These are phyloP conservation scores for Tautogolabrus adspersus DNA, from an alignment of 2,113 vertebrate species.

Conservation along the genomic window DNA sequence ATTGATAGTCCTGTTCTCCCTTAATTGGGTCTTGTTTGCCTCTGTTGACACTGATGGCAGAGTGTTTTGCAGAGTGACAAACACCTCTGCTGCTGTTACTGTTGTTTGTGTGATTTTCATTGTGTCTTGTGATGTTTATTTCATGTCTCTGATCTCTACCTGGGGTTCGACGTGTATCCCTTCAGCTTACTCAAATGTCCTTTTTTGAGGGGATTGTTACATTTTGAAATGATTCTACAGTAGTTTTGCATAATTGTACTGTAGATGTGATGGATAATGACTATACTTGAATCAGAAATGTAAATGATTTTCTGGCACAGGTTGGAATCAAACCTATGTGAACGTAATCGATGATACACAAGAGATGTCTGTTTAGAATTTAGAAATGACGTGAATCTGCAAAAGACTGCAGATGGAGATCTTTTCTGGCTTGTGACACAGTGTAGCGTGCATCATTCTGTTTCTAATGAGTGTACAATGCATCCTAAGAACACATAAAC, in stretches of 20 bases:
- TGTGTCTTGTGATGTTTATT: neutral
- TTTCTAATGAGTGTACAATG: neutral
- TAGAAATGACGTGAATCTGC: neutral
- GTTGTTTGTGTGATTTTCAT: neutral
- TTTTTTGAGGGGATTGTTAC: too few relatives aligned
- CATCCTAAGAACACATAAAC: neutral
- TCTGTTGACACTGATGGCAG: neutral
- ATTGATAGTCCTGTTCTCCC: slow-evolving; percentile 7
- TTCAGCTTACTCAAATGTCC: too few relatives aligned
- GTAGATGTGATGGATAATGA: too few relatives aligned
- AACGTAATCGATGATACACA: too few relatives aligned
- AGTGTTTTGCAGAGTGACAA: neutral
- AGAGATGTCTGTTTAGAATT: too few relatives aligned
- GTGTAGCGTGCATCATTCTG: neutral
- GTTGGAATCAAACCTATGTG: too few relatives aligned
- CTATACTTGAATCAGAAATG: too few relatives aligned
- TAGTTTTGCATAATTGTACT: neutral
- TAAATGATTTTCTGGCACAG: too few relatives aligned
- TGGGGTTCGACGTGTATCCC: too few relatives aligned
- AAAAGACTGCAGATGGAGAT: neutral
- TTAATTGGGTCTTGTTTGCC: slow-evolving; percentile 21
- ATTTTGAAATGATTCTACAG: neutral
- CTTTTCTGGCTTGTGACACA: neutral
- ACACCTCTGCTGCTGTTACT: neutral
- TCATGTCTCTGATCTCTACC: too few relatives aligned